phyloP scores from a whole-genome alignment of 2,797 vertebrate species.

The Fistularia tabacaria region DNA sequence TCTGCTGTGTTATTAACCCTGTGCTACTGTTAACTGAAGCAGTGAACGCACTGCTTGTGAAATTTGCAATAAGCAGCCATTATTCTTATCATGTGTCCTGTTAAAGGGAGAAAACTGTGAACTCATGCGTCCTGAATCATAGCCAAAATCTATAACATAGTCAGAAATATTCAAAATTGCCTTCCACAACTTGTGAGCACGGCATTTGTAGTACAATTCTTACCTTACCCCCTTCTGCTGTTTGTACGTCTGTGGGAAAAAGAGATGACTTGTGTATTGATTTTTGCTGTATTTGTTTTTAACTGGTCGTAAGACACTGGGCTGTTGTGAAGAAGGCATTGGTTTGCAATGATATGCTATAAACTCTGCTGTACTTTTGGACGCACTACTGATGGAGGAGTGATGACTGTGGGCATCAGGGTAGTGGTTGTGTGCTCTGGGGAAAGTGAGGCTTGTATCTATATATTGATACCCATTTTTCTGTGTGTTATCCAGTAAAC shows the following conservation, averaged over 20 bases:
- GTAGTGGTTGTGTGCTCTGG: constrained; percentile 12
- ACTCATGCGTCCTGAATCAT: constrained; percentile 46
- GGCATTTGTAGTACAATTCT: constrained; percentile 44
- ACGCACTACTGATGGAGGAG: constrained; percentile 27
- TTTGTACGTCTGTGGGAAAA: constrained; percentile 48
- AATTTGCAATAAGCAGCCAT: constrained; percentile 69
- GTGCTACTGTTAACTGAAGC: constrained; percentile 50
- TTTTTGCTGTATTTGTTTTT: too few relatives aligned
- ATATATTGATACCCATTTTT: constrained; percentile 37
- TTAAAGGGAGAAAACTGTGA: constrained; percentile 71
- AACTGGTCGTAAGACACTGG: constrained; percentile 55
- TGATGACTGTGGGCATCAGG: constrained; percentile 17
- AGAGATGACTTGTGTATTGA: constrained; percentile 45
- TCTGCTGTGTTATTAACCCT: constrained; percentile 36
- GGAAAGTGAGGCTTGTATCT: constrained; percentile 30
- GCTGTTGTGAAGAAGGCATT: constrained; percentile 43
- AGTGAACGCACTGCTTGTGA: constrained; percentile 49
- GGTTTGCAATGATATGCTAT: background rate
- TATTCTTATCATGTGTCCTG: constrained; percentile 47
- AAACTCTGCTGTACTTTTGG: constrained; percentile 20
- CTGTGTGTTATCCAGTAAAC: constrained; percentile 42
- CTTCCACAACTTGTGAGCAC: constrained; percentile 42
- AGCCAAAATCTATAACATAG: constrained; percentile 49
- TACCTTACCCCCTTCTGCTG: constrained; percentile 33
- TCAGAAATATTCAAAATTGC: constrained; percentile 37